A percentile compares a stretch with the other conserved stretches of the same genome.
Evolutionary conservation across 2,797 vertebrate genomes (phyloP).

Genomic region (Rhabdomys pumilio): DNA sequence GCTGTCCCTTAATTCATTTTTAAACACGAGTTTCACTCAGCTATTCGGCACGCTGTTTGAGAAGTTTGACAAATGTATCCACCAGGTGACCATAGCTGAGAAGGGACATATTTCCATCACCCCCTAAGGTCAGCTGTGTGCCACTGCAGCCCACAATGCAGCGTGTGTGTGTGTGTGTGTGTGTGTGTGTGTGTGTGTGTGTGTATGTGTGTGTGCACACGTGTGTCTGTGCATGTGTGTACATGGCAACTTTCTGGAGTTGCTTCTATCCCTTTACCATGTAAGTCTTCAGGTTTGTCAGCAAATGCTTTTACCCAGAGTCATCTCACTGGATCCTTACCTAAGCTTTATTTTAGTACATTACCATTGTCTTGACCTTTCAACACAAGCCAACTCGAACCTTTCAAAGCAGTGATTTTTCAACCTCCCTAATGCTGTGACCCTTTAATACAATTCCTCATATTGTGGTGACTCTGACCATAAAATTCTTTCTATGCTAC

Average conservation of each 20-base stretch:
- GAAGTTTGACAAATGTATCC: background rate
- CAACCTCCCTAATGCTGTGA: background rate
- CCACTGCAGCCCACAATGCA: background rate
- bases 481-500: background rate
- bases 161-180: background rate
- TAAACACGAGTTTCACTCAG: background rate
- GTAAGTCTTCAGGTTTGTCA: too few species aligned
- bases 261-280: background rate
- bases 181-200: background rate
- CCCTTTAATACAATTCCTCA: background rate
- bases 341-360: conserved; percentile 38
- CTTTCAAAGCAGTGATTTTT: background rate
- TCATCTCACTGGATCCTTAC: background rate
- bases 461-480: background rate
- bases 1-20: background rate
- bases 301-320: background rate
- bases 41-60: background rate
- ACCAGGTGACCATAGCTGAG: background rate
- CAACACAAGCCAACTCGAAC: conserved; percentile 25
- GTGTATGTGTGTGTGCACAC: background rate
- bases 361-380: conserved; percentile 17
- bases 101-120: background rate
- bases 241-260: background rate
- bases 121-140: background rate
- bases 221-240: background rate